These are phyloP conservation scores for Mythimna albipuncta DNA, from an alignment of 2,888 invertebrate genomes.

Conservation along the genomic window DNA sequence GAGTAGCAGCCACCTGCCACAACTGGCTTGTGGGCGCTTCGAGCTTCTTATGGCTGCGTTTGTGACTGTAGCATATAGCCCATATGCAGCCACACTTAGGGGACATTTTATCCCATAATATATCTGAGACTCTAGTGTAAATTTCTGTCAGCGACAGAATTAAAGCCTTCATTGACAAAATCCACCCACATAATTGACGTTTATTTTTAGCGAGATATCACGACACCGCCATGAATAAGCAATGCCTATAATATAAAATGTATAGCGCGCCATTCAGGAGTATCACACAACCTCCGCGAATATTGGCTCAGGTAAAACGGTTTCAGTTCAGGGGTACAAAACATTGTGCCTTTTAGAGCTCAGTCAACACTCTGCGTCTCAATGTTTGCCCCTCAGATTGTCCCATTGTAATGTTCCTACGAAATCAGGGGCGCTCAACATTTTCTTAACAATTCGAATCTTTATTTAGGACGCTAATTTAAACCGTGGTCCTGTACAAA, in stretches of 20 bases:
- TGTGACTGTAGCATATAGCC: no score
- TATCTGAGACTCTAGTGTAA: no score
- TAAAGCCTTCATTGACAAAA: not conserved
- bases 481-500: slow-evolving; percentile 58
- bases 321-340: slow-evolving; percentile 73
- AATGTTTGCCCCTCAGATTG: slow-evolving; percentile 62
- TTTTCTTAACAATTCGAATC: slow-evolving; percentile 62
- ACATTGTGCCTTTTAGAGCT: slow-evolving; percentile 76
- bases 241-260: slow-evolving; percentile 20
- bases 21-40: no score
- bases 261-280: slow-evolving; percentile 5
- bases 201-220: not conserved
- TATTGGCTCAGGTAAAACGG: slow-evolving; percentile 77
- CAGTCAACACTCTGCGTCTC: slow-evolving; percentile 72
- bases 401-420: slow-evolving; percentile 57
- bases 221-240: slow-evolving; percentile 5
- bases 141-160: no score
- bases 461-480: slow-evolving; percentile 70
- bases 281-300: slow-evolving; percentile 49
- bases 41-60: no score
- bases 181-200: not conserved
- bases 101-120: no score
- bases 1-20: no score
- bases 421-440: slow-evolving; percentile 70
- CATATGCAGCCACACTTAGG: no score